Base-by-base conservation (phyloP, 1,140 invertebrate species). In the Drosophila baimaii region DNA sequence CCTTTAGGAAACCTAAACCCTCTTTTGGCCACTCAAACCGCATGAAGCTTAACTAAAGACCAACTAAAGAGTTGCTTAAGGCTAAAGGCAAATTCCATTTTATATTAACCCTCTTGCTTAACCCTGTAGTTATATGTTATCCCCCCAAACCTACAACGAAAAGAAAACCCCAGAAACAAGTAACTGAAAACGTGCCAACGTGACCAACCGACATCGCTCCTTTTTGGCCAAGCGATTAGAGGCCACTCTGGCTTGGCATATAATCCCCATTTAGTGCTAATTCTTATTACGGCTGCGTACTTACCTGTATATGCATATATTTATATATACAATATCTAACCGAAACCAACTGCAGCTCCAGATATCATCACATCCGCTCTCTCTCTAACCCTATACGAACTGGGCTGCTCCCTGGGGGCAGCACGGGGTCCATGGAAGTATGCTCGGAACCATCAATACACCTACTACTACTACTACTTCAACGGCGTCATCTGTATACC, bases 111-210 rank as follows among this genome's bases (percentile, higher is more conserved):
- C 74, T 55, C 72, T 70, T 70, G 74, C 64, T 73, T 64, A 82
- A 65, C 55, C 74, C 41, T 43, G 70, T 82, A 79, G 55, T 82
- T 88, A 62, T 86, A 86, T 82, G 82, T 88, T 79, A 86, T 86
- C 83, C 55, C 47, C 12, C 19, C 68, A 62, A 39, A 29, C 25
- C 25, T 29, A 3, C 6, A 46, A 33, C 23, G 25, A 31, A 61
- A 62, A 25, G 21, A 17, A 44, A 44, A 33, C 12, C 12, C 25
- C 13, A 66, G 41, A 54, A 39, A 23, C 61, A 75, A 71, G 74
- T 70, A 85, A 80, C 55, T 47, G 17, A 83, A 86, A 83, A 88
- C 83, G 83, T 86, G 83, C 84, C 79, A 86, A 86, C 83, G 83
- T 86, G 83, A 88, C 80, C 77, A 49, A 29, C 47, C 47, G 10